A percentile compares a stretch with the other conserved stretches of the same genome.
phyloP scores from a whole-genome alignment of 2,797 vertebrate species.

The Parotocinclus haroldoi region DNA sequence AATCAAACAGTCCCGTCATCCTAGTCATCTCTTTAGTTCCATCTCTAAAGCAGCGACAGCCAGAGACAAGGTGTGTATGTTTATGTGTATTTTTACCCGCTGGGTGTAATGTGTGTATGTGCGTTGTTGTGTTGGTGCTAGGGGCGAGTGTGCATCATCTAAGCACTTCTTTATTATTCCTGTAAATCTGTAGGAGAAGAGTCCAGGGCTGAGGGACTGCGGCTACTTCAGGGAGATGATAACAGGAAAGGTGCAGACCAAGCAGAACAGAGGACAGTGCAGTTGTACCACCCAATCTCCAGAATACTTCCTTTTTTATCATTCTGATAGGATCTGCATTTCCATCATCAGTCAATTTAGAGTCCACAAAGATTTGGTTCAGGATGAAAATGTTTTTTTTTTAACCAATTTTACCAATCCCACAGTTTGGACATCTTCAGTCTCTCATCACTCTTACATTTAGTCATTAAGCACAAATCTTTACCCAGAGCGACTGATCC shows the following conservation, averaged over 20 bases:
- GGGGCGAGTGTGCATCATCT: conserved; percentile 10
- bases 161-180: conserved; percentile 43
- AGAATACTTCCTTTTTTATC: too few relatives aligned
- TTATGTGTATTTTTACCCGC: neutral
- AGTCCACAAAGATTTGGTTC: too few relatives aligned
- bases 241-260: conserved; percentile 10
- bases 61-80: conserved; percentile 3
- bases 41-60: conserved; percentile 20
- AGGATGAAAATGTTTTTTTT: too few relatives aligned
- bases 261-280: conserved; percentile 15
- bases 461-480: too few relatives aligned
- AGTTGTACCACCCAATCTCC: neutral
- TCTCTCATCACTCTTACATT: too few relatives aligned
- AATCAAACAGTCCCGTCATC: too few relatives aligned
- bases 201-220: too few relatives aligned
- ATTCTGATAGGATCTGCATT: too few relatives aligned
- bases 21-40: conserved; percentile 20
- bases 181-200: conserved; percentile 20
- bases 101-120: neutral
- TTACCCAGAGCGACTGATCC: too few relatives aligned
- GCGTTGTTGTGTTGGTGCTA: conserved; percentile 21
- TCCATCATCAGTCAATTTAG: too few relatives aligned
- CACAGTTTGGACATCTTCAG: too few relatives aligned
- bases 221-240: conserved; percentile 29
- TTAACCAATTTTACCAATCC: too few relatives aligned